These are phyloP conservation scores for Mesembrinibis cayennensis DNA, from an alignment of 2,113 vertebrate species.

Conservation along the genomic window DNA sequence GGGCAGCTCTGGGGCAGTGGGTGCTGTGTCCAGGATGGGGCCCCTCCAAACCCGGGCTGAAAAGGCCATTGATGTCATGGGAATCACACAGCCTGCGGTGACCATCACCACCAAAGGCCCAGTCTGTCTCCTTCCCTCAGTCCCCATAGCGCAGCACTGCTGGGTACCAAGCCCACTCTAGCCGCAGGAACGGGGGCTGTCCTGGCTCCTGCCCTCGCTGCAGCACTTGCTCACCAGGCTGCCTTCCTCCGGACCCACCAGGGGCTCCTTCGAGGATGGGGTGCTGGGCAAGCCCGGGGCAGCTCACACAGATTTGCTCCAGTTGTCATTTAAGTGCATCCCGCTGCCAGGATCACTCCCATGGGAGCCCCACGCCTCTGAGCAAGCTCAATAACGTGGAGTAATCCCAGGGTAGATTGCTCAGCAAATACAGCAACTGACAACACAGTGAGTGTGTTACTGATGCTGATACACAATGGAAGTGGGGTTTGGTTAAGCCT, in stretches of 20 bases:
- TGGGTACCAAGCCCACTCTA: background rate
- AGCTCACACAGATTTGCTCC: background rate
- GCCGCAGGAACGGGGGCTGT: accelerated
- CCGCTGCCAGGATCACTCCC: background rate
- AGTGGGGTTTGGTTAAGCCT: background rate
- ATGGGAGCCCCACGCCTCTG: accelerated
- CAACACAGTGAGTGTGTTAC: accelerated
- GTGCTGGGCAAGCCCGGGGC: background rate
- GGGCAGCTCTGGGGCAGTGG: background rate
- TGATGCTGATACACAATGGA: background rate
- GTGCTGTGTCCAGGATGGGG: background rate
- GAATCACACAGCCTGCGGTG: background rate
- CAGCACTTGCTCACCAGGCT: background rate
- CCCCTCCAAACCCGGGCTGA: background rate
- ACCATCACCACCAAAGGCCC: background rate
- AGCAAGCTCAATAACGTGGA: accelerated
- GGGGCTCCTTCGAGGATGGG: accelerated
- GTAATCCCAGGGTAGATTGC: background rate
- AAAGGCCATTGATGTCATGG: background rate
- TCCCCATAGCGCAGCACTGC: accelerated
- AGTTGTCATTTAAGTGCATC: background rate
- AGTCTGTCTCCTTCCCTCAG: background rate
- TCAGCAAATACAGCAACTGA: background rate
- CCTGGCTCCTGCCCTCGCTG: too few relatives aligned
- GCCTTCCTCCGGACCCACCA: background rate